Conservation (phyloP, 1,140 invertebrate genomes). For the Neuroterus valhalla region DNA sequence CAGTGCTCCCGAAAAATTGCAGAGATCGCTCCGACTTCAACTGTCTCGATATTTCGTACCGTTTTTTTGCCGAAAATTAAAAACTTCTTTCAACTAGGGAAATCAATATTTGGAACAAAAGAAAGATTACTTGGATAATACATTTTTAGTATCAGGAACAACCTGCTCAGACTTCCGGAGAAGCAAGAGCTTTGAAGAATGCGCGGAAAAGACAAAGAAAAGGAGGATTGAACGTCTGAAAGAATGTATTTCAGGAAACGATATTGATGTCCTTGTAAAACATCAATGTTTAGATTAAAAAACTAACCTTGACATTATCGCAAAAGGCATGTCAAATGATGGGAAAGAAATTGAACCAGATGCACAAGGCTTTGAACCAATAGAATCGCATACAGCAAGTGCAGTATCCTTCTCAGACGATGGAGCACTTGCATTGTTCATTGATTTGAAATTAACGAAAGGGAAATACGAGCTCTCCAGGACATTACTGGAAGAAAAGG, state of each 20-base stretch:
- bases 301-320: background rate
- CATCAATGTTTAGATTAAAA: background rate
- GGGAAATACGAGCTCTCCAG: background rate
- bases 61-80: background rate
- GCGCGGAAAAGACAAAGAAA: background rate
- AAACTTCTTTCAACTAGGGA: background rate
- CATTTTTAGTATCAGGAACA: background rate
- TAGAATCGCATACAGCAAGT: background rate
- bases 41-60: background rate
- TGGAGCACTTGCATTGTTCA: background rate
- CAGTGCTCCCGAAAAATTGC: background rate
- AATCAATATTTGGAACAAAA: background rate
- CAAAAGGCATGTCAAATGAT: background rate
- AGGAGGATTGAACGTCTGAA: background rate
- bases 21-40: background rate
- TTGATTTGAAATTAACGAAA: background rate
- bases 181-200: background rate
- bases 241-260: background rate
- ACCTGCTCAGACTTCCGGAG: background rate
- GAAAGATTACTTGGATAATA: background rate
- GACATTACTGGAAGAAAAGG: background rate
- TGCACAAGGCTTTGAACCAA: background rate
- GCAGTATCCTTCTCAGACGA: background rate
- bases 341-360: background rate
- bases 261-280: background rate